Conservation (phyloP, 1,140 invertebrate genomes). For the Drosophila nebulosa region DNA sequence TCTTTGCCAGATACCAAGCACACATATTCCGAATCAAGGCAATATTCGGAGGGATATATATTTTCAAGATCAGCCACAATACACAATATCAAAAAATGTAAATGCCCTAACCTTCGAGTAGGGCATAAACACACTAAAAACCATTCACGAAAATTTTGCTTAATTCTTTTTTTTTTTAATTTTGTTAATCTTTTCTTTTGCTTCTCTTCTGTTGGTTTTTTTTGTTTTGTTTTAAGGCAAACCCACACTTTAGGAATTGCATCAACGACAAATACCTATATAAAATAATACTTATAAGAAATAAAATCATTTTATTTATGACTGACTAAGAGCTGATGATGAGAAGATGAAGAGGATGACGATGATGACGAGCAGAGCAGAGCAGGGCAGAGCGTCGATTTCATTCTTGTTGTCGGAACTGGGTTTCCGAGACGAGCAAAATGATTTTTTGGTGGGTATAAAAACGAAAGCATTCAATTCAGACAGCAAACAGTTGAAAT, state of each 20-base stretch:
- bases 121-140: slow-evolving; percentile 37
- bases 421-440: slow-evolving; percentile 49
- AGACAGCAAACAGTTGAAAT: slow-evolving; percentile 60
- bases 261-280: slow-evolving; percentile 63
- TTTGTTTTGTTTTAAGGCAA: slow-evolving; percentile 25
- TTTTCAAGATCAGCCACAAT: slow-evolving; percentile 54
- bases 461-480: slow-evolving; percentile 65
- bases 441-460: slow-evolving; percentile 49
- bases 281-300: slow-evolving; percentile 67
- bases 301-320: slow-evolving; percentile 79
- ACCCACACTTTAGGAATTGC: slow-evolving; percentile 59
- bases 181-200: not conserved
- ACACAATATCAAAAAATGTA: slow-evolving; percentile 56
- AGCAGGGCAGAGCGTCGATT: slow-evolving; percentile 1
- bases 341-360: slow-evolving; percentile 39
- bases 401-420: slow-evolving; percentile 25
- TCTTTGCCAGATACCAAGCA: slow-evolving; percentile 30
- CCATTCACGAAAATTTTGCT: slow-evolving; percentile 40
- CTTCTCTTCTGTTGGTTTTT: not conserved
- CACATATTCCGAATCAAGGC: slow-evolving; percentile 24
- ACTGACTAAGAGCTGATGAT: slow-evolving; percentile 52
- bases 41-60: slow-evolving; percentile 13
- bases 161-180: slow-evolving; percentile 29
- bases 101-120: slow-evolving; percentile 64
- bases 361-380: slow-evolving; percentile 29